These are phyloP conservation scores for Periplaneta americana DNA, from an alignment of 1,140 invertebrate genomes.

Conservation along the genomic window DNA sequence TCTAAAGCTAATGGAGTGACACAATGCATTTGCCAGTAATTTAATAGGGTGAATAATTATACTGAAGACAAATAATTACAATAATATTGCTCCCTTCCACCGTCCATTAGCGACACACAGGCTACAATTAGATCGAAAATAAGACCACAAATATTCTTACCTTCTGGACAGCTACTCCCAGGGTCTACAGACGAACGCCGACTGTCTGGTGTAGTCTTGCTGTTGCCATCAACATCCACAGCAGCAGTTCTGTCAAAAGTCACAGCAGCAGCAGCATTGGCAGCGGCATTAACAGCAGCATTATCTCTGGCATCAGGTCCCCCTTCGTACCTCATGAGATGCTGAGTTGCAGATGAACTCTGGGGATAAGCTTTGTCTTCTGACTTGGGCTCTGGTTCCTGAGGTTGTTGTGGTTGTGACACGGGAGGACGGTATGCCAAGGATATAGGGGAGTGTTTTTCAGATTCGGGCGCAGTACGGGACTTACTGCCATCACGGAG, in stretches of 20 bases:
- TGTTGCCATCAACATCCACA: conserved; percentile 25
- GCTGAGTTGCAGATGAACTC: conserved; percentile 15
- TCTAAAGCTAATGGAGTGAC: too few species aligned
- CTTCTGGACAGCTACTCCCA: conserved; percentile 41
- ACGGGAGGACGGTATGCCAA: conserved; percentile 9
- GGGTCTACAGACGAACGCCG: conserved; percentile 24
- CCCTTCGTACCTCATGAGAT: conserved; percentile 29
- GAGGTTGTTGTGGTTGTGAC: neutral
- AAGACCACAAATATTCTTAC: too few species aligned
- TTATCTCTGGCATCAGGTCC: conserved; percentile 28
- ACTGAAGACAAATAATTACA: too few species aligned
- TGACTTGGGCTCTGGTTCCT: conserved; percentile 1
- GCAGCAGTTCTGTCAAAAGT: conserved; percentile 32
- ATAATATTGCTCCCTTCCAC: too few species aligned
- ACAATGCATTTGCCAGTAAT: too few species aligned
- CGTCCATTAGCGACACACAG: too few species aligned
- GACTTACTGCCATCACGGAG: conserved; percentile 51
- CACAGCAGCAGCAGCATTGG: conserved; percentile 29
- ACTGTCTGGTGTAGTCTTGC: conserved; percentile 15
- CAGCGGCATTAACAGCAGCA: conserved; percentile 29
- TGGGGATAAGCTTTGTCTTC: conserved; percentile 7
- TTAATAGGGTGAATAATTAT: too few species aligned
- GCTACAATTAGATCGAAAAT: too few species aligned
- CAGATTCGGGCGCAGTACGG: conserved; percentile 51
- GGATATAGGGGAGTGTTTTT: conserved; percentile 8